These are phyloP conservation scores for Helostoma temminkii DNA, from an alignment of 2,797 vertebrate genomes.

Conservation along the genomic window DNA sequence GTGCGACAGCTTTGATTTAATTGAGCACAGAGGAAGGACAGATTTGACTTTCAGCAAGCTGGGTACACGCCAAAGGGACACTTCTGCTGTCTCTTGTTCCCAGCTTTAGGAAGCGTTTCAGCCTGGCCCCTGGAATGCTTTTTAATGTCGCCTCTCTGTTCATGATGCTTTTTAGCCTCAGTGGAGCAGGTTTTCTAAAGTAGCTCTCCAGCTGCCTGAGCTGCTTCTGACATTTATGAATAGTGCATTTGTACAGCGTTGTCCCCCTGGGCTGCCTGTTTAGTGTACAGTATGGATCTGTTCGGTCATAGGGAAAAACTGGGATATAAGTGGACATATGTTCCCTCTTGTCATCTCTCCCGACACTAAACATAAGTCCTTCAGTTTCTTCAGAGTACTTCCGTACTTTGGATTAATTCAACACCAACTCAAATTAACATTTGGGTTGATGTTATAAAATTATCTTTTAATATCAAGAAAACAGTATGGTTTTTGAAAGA, in stretches of 20 bases:
- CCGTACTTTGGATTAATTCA: too few relatives aligned
- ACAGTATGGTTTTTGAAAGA: too few relatives aligned
- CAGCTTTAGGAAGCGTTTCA: constrained; percentile 32
- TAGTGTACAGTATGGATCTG: constrained; percentile 42
- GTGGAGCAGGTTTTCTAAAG: constrained; percentile 54
- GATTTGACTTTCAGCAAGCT: constrained; percentile 36
- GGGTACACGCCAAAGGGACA: constrained; percentile 47
- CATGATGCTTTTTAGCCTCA: constrained; percentile 37
- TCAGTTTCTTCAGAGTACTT: too few relatives aligned
- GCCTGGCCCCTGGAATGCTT: constrained; percentile 36
- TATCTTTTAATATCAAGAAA: too few relatives aligned
- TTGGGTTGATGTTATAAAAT: too few relatives aligned
- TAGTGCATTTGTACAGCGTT: constrained; percentile 57
- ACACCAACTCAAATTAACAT: too few relatives aligned
- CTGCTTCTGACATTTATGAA: constrained; percentile 57
- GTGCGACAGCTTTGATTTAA: constrained; percentile 42
- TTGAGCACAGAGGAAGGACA: constrained; percentile 30
- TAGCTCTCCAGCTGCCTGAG: constrained; percentile 28
- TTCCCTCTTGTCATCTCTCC: constrained; percentile 45
- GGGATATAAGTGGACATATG: constrained; percentile 24
- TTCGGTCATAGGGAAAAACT: constrained; percentile 30
- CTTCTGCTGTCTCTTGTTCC: constrained; percentile 54
- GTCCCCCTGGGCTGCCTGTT: constrained; percentile 29
- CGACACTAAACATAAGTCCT: too few relatives aligned
- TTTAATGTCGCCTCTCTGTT: constrained; percentile 45